Conservation (phyloP, 2,888 invertebrate genomes). For the Hypomecis atomaria region DNA sequence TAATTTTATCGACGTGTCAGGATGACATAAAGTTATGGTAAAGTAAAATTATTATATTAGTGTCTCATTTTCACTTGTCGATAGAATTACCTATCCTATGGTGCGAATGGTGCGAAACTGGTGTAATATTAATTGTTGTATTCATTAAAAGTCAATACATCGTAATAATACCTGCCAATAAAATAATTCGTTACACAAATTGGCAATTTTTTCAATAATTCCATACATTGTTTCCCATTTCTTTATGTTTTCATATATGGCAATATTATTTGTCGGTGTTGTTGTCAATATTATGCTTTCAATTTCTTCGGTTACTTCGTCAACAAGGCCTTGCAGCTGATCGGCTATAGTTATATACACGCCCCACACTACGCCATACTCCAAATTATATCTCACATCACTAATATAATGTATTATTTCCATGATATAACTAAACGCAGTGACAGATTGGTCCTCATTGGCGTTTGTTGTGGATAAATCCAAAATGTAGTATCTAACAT, state of each 20-base stretch:
- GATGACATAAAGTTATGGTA: no score
- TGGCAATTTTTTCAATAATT: not conserved
- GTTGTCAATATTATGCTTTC: not conserved
- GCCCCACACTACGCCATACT: not conserved
- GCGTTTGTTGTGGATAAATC: no score
- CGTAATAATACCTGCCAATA: not conserved
- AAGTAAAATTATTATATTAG: no score
- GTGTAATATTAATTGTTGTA: no score
- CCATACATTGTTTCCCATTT: not conserved
- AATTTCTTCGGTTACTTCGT: not conserved
- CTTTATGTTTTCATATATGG: not conserved
- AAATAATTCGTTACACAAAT: not conserved
- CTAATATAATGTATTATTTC: not conserved
- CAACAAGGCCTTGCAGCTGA: not conserved
- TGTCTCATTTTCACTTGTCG: no score
- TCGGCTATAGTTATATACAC: not conserved
- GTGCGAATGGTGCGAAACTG: no score
- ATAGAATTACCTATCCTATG: no score
- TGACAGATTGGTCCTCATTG: no score
- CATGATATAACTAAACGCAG: not conserved
- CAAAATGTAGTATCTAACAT: no score
- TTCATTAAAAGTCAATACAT: no score
- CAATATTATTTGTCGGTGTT: not conserved
- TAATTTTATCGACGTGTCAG: no score
- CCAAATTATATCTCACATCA: not conserved